Percentiles rank a stretch among this genome's conserved stretches.
Conservation (phyloP, 2,797 vertebrate genomes). For the Cirrhinus molitorella region DNA sequence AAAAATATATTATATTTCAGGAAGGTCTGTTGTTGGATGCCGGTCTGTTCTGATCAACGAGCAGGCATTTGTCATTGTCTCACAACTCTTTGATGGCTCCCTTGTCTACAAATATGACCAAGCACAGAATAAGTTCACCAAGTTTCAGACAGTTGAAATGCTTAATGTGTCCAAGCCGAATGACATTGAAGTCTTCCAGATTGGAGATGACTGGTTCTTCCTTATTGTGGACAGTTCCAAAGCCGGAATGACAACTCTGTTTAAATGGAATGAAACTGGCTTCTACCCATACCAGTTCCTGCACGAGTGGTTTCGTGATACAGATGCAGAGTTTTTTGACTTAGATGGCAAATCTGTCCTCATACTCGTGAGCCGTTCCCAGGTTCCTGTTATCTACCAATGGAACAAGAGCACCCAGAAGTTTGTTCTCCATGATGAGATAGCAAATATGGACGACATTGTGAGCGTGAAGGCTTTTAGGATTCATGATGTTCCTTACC, state of each 20-base stretch:
- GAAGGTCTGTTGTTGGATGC: conserved; percentile 95
- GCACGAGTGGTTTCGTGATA: conserved; percentile 97
- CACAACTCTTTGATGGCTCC: conserved; percentile 95
- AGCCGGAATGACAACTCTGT: conserved; percentile 93
- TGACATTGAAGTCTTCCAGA: conserved; percentile 94
- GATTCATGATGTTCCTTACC: conserved; percentile 83
- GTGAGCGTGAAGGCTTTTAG: conserved; percentile 92
- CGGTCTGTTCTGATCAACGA: conserved; percentile 91
- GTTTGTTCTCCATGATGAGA: conserved; percentile 87
- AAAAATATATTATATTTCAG: conserved; percentile 69
- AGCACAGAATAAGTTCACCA: conserved; percentile 93
- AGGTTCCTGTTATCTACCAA: conserved; percentile 91
- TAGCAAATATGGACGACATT: conserved; percentile 92
- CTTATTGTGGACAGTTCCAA: conserved; percentile 97
- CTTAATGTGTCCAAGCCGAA: conserved; percentile 97
- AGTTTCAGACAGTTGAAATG: conserved; percentile 96
- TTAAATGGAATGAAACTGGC: conserved; percentile 95
- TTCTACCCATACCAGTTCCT: conserved; percentile 95
- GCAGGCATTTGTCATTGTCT: conserved; percentile 92
- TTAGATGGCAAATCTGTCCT: conserved; percentile 90
- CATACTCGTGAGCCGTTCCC: conserved; percentile 92
- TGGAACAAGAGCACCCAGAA: conserved; percentile 94
- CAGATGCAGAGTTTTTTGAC: conserved; percentile 89
- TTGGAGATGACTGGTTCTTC: conserved; percentile 91
- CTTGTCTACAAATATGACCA: conserved; percentile 95